These are phyloP conservation scores for Tapirus terrestris DNA, from an alignment of 2,113 vertebrate genomes.

Conservation along the genomic window DNA sequence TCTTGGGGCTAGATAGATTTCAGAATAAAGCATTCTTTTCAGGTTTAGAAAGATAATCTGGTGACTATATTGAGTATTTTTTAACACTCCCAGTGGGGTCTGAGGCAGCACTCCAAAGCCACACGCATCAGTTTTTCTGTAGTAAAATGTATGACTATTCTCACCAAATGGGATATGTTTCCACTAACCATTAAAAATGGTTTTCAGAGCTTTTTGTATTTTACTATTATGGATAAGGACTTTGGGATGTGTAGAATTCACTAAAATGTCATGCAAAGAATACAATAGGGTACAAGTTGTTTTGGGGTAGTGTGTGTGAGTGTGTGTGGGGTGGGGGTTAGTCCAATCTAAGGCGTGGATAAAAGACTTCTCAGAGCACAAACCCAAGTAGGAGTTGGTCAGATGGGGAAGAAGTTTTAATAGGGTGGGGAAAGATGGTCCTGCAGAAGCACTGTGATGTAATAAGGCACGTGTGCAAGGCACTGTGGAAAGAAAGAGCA, in stretches of 20 bases:
- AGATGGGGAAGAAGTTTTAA: background rate
- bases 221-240: background rate
- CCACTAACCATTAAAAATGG: background rate
- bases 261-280: background rate
- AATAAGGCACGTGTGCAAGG: too few relatives aligned
- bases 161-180: background rate
- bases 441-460: background rate
- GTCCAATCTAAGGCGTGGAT: background rate
- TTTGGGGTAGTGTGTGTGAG: too few relatives aligned
- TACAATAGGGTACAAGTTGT: background rate
- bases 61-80: background rate
- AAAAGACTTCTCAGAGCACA: background rate
- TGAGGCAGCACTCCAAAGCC: background rate
- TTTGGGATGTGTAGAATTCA: background rate
- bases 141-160: background rate
- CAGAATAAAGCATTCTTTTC: background rate
- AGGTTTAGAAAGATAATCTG: background rate
- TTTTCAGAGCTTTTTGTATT: background rate
- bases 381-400: background rate
- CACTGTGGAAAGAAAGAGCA: background rate
- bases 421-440: background rate
- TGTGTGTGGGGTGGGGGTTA: fast-evolving
- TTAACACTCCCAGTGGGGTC: background rate
- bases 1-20: background rate
- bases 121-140: background rate